Conservation (phyloP, 2,797 vertebrate species). For the Sebastes vulpes region DNA sequence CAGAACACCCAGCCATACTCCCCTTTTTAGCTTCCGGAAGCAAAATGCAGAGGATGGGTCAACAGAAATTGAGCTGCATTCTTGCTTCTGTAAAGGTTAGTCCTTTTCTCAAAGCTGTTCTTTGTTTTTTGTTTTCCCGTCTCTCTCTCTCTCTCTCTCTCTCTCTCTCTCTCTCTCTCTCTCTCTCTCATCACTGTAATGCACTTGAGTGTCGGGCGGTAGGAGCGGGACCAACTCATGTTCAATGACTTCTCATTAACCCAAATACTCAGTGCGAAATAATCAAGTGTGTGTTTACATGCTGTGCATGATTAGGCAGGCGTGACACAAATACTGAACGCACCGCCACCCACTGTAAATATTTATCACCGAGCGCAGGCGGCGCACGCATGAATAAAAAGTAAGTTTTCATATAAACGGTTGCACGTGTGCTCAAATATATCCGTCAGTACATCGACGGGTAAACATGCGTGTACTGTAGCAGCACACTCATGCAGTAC, state of each 20-base stretch:
- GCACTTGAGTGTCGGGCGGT: conserved; percentile 52
- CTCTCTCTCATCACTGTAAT: conserved; percentile 53
- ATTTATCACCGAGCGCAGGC: conserved; percentile 62
- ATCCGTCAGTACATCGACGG: neutral
- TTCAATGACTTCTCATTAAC: conserved; percentile 82
- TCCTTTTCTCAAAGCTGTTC: conserved; percentile 78
- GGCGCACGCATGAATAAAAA: conserved; percentile 41
- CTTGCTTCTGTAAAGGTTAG: conserved; percentile 89
- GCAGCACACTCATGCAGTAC: neutral
- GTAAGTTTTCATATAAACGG: conserved; percentile 22
- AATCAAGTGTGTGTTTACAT: conserved; percentile 84
- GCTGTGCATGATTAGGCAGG: conserved; percentile 83
- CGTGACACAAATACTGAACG: conserved; percentile 75
- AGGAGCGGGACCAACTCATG: conserved; percentile 74
- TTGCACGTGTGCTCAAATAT: neutral
- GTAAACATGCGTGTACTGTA: neutral
- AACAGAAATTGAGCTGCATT: conserved; percentile 86
- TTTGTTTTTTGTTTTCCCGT: conserved; percentile 49
- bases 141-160: conserved; percentile 29
- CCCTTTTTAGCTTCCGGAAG: conserved; percentile 88
- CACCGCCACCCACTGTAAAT: conserved; percentile 70
- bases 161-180: conserved; percentile 21
- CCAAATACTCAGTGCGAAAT: conserved; percentile 74
- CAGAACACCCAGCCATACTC: conserved; percentile 92
- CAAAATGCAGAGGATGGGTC: conserved; percentile 86